phyloP scores from a whole-genome alignment of 2,888 invertebrate genomes.

The Tryphoninae sp. region DNA sequence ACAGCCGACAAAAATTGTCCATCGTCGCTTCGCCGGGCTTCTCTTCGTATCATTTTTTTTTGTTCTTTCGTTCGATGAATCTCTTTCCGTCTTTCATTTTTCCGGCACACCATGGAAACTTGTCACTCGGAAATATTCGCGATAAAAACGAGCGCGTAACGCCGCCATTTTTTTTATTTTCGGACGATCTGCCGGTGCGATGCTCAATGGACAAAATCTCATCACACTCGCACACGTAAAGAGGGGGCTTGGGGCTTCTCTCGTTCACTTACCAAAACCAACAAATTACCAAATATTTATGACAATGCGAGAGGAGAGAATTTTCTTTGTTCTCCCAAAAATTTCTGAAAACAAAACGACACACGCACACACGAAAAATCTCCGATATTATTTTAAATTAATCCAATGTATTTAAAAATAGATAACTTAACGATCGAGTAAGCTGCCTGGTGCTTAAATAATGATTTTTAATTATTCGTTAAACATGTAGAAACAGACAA shows the following conservation, averaged over 20 bases:
- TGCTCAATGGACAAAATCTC: conserved; percentile 70
- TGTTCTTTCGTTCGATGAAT: conserved; percentile 46
- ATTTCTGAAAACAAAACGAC: no score
- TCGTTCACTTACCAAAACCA: conserved; percentile 50
- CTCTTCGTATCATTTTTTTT: conserved; percentile 58
- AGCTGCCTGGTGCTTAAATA: no score
- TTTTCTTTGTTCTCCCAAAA: no score
- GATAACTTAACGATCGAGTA: no score
- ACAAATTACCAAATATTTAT: background rate
- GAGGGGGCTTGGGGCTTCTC: conserved; percentile 24
- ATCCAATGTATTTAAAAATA: no score
- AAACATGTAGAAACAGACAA: no score
- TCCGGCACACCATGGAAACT: conserved; percentile 51
- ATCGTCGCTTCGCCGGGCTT: conserved; percentile 70
- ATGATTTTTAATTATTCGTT: no score
- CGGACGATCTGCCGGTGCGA: conserved; percentile 37
- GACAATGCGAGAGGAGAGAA: no score
- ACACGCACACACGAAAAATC: no score
- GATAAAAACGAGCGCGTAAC: conserved; percentile 25
- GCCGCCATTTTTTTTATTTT: conserved; percentile 16
- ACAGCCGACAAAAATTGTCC: conserved; percentile 79
- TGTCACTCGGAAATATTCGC: conserved; percentile 54
- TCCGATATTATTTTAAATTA: no score
- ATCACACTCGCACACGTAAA: conserved; percentile 55
- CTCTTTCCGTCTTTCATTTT: conserved; percentile 27